Evolutionary conservation across 1,140 invertebrate genomes (phyloP), one percentile per base, ranked within the genome.

Genomic region (Ditylenchus dipsaci): DNA sequence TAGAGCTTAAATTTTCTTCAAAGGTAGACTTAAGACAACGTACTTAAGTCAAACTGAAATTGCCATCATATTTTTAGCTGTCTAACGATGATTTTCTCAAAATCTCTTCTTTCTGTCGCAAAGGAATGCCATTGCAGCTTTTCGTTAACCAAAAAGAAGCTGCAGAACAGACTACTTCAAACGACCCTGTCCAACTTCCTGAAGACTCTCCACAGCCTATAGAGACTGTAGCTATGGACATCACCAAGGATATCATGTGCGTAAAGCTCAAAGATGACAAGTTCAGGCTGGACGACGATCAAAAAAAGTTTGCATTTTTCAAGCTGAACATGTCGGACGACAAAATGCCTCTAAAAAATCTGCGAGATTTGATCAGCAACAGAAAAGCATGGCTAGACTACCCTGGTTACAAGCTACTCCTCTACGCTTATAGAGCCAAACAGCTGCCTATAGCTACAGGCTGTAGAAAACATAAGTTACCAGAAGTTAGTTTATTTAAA

Each of bases 371-470:
- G n/a, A 19, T 61, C 1, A 21, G n/a, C 38, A 29, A 61, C 27
- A 61, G 59, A 30, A 30, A 61, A 21, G 3, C n/a, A 7, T 68
- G 67, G 67, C 11, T 21, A 21, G 27, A 68, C 21, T 59, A 72
- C n/a, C 67, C 67, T 17, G 67, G 67, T 11, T 68, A 72, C 67
- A 58, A 68, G 29, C 29, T 72, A n/a, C 27, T 68, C 7, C 67
- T 72, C n/a, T 30, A 68, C 11, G 67, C 68, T 17, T 63, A 68
- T 26, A 63, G 67, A 13, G 68, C 43, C 21, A 26, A 63, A 29
- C 29, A 23, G 17, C 45, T 65, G 17, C 63, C 63, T 23, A 38
- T 65, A 7, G 1, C 42, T 7, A 21, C 23, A 29, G 26, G 38
- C n/a, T n/a, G n/a, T 7, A 27, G 42, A 23, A n/a, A n/a, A 26